Base-by-base conservation (phyloP, 2,888 invertebrate genomes). In the Erpobdella octoculata region DNA sequence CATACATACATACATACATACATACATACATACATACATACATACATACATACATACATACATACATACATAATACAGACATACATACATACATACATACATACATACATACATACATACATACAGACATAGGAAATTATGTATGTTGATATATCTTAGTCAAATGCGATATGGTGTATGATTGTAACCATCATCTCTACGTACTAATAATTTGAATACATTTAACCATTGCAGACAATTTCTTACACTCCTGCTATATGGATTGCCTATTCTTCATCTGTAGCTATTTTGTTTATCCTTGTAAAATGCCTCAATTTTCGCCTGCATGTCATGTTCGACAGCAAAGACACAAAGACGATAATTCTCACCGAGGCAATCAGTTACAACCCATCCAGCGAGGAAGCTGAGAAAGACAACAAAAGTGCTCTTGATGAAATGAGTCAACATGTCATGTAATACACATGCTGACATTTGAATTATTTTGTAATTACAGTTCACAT, bases 281-380 rank as follows among this genome's bases (percentile, higher is more conserved):
- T 96, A 76, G 89, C 90, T 36, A 79, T 90, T 70, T 85, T 92
- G 72, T 92, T 97, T 82, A 87, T 89, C 15, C 82, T 87, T 68
- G 86, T 97, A 74, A 98, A 98, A 86, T 84, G 91, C 73, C 85
- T 91, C 77, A 96, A 95, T 85, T 90, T 90, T 85, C 89, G 90
- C 61, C 87, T 96, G 73, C 96, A 96, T 84, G 89, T 90, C 78
- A 89, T 95, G 86, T 96, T 94, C 84, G 95, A 96, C 84, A 92
- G 48, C 46, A 69, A 53, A 48, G 33, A 48, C 33, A 53, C 33
- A 36, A 69, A 69, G 33, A 69, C 92, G 18, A 90, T 90, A n/a
- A 93, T 94, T 83, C 89, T 81, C 69, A 79, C 81, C 36, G 80
- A 81, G 71, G 81, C 80, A 41, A 35, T 65, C 36, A 64, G 70